These are phyloP conservation scores for Menura novaehollandiae DNA, from an alignment of 2,113 vertebrate species.

Conservation along the genomic window DNA sequence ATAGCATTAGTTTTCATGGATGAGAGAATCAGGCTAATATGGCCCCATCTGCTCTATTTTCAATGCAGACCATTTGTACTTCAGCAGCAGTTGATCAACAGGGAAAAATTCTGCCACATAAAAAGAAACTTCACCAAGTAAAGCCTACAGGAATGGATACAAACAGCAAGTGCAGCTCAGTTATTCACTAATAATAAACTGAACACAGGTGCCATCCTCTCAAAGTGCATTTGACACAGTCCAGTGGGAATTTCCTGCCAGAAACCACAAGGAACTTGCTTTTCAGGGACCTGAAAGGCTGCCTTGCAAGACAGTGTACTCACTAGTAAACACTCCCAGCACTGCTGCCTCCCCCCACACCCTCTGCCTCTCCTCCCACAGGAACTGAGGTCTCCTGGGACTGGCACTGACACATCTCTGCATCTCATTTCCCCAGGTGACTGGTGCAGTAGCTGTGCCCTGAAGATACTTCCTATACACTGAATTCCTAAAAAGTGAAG, in stretches of 20 bases:
- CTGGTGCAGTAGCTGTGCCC: background rate
- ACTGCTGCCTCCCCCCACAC: background rate
- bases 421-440: background rate
- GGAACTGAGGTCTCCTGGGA: background rate
- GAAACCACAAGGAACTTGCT: background rate
- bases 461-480: background rate
- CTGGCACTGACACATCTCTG: background rate
- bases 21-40: background rate
- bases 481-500: background rate
- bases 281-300: background rate
- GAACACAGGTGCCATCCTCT: background rate
- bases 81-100: background rate
- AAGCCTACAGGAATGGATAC: background rate
- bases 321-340: background rate
- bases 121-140: background rate
- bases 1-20: background rate
- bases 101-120: background rate
- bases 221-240: background rate
- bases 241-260: background rate
- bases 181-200: background rate
- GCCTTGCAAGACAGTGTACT: background rate
- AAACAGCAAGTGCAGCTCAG: background rate
- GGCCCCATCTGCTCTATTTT: background rate
- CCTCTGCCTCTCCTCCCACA: background rate
- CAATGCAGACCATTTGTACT: background rate